These are phyloP conservation scores for Probosciger aterrimus DNA, from an alignment of 2,113 vertebrate genomes.

Conservation along the genomic window DNA sequence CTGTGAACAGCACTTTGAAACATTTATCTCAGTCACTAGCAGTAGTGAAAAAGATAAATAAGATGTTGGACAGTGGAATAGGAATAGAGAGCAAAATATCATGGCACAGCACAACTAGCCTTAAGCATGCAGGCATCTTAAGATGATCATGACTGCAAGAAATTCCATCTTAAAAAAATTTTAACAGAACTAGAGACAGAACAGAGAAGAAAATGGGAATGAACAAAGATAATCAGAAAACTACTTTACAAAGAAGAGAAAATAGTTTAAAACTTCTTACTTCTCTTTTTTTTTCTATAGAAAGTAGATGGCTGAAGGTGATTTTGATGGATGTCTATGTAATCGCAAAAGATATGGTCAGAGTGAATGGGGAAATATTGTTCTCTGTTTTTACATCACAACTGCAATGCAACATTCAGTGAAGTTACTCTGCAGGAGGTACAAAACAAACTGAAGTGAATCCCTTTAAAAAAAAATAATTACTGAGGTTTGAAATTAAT, in stretches of 20 bases:
- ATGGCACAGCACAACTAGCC: background rate
- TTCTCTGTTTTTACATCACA: background rate
- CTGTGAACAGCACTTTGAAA: background rate
- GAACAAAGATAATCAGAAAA: background rate
- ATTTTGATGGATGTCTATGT: background rate
- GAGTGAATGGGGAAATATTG: background rate
- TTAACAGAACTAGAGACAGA: background rate
- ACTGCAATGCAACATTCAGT: background rate
- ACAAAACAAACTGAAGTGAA: background rate
- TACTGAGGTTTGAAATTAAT: background rate
- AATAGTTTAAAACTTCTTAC: background rate
- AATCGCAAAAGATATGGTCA: background rate
- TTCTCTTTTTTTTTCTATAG: background rate
- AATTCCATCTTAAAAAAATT: background rate
- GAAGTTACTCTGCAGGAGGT: background rate
- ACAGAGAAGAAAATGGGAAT: background rate
- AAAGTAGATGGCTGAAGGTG: background rate
- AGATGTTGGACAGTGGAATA: background rate
- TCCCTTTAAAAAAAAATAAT: fast-evolving
- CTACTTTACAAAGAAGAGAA: background rate
- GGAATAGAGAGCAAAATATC: background rate
- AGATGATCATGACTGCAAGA: background rate
- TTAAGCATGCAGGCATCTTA: background rate
- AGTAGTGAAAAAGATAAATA: background rate
- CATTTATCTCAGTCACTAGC: fast-evolving